phyloP scores from a whole-genome alignment of 2,113 vertebrate genomes.

The Megalops atlanticus region DNA sequence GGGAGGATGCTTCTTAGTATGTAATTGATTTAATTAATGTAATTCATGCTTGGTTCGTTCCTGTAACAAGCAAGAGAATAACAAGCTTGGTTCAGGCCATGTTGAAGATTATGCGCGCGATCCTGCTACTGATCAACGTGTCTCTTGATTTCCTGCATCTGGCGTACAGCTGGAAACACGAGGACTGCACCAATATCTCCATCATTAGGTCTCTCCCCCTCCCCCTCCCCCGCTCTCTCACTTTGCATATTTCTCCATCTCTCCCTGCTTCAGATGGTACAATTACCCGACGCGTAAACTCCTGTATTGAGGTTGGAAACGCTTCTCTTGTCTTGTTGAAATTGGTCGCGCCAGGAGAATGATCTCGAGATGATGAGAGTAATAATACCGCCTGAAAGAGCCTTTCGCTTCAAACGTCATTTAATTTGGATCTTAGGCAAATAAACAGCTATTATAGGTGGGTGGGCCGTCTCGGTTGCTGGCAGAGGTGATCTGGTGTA shows the following conservation, averaged over 20 bases:
- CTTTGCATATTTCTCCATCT: too few relatives aligned
- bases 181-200: constrained; percentile 91
- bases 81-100: constrained; percentile 2
- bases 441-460: constrained; percentile 85
- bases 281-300: constrained; percentile 88
- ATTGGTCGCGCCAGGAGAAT: constrained; percentile 98
- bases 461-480: constrained; percentile 74
- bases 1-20: constrained; percentile 86
- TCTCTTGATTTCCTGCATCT: constrained; percentile 94
- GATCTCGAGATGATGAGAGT: constrained; percentile 92
- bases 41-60: constrained; percentile 83
- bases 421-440: constrained; percentile 96
- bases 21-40: constrained; percentile 95
- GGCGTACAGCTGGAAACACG: constrained; percentile 95
- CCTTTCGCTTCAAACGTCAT: constrained; percentile 87
- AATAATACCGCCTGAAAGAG: constrained; percentile 78
- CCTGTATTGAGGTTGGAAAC: constrained; percentile 91
- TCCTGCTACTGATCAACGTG: constrained; percentile 96
- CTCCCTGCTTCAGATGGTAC: constrained; percentile 78
- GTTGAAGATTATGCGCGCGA: constrained; percentile 40
- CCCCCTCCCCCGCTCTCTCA: too few relatives aligned
- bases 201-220: too few relatives aligned
- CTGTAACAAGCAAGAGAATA: constrained; percentile 41
- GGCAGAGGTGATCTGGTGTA: constrained; percentile 84
- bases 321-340: constrained; percentile 91